A percentile compares a stretch with the other conserved stretches of the same genome.
These are phyloP conservation scores for Phalacrocorax aristotelis DNA, from an alignment of 2,113 vertebrate species.

Conservation along the genomic window DNA sequence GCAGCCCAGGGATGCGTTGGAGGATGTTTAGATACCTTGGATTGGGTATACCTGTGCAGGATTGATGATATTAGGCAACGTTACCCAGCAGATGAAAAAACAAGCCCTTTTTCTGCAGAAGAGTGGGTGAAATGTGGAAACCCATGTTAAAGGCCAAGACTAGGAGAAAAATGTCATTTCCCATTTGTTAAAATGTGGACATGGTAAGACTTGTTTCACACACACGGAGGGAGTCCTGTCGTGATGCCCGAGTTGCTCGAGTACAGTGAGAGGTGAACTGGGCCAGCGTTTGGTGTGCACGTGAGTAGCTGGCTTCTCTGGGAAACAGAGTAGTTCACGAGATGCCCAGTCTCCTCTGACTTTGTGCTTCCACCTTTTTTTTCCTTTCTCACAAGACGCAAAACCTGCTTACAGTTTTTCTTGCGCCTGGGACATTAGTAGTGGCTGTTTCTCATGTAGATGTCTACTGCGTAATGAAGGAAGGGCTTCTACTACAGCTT, in stretches of 20 bases:
- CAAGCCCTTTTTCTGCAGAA: neutral
- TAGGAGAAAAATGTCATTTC: neutral
- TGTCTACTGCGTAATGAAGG: neutral
- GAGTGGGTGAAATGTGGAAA: neutral
- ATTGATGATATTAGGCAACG: neutral
- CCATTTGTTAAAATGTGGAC: neutral
- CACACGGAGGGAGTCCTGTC: rapidly evolving
- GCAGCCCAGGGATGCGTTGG: neutral
- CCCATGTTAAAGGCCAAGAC: neutral
- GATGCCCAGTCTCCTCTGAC: neutral
- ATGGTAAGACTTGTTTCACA: neutral
- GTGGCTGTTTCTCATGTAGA: neutral
- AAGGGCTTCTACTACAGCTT: neutral
- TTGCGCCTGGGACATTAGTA: neutral
- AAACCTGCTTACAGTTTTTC: neutral
- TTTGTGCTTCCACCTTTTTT: neutral
- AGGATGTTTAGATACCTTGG: neutral
- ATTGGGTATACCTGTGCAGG: rapidly evolving
- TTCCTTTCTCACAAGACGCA: neutral
- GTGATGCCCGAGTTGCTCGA: neutral
- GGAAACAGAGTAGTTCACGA: neutral
- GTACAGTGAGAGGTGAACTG: neutral
- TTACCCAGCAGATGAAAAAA: neutral
- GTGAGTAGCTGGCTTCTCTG: rapidly evolving
- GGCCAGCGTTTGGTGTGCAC: neutral